Percentiles rank a stretch among this genome's conserved stretches.
Conservation (phyloP, 2,797 vertebrate species). For the Falco novaeseelandiae region DNA sequence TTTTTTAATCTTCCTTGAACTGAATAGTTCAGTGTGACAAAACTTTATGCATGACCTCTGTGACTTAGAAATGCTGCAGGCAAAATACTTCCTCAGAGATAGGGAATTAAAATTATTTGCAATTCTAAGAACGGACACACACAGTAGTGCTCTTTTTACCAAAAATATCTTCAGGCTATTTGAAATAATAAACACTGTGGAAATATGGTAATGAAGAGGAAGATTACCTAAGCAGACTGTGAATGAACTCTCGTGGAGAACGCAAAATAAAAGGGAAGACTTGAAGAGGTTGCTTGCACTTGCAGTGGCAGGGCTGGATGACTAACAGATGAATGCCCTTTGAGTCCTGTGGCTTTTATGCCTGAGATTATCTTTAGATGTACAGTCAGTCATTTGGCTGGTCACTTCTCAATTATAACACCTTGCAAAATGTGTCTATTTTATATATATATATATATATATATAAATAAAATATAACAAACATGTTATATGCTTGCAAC, state of each 20-base stretch:
- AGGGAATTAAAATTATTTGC: not conserved
- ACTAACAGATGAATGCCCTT: not conserved
- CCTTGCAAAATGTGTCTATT: not conserved
- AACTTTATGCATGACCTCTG: not conserved
- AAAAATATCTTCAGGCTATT: not conserved
- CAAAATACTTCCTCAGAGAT: not conserved
- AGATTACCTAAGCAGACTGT: not conserved
- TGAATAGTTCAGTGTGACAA: not conserved
- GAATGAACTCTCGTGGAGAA: not conserved
- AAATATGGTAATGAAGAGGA: not conserved
- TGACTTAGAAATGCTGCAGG: not conserved
- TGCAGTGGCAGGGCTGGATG: not conserved
- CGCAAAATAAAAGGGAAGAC: fast-evolving
- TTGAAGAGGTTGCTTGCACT: not conserved
- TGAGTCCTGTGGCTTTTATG: not conserved
- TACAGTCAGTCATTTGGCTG: not conserved
- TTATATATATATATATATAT: no score
- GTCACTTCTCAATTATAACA: not conserved
- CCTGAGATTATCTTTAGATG: not conserved
- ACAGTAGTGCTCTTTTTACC: not conserved
- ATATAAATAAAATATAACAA: no score
- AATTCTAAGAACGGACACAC: not conserved
- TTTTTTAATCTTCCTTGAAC: not conserved
- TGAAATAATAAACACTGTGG: not conserved
- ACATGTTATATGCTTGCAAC: not conserved